phyloP scores from a whole-genome alignment of 2,797 vertebrate genomes.

The Tragelaphus eurycerus region DNA sequence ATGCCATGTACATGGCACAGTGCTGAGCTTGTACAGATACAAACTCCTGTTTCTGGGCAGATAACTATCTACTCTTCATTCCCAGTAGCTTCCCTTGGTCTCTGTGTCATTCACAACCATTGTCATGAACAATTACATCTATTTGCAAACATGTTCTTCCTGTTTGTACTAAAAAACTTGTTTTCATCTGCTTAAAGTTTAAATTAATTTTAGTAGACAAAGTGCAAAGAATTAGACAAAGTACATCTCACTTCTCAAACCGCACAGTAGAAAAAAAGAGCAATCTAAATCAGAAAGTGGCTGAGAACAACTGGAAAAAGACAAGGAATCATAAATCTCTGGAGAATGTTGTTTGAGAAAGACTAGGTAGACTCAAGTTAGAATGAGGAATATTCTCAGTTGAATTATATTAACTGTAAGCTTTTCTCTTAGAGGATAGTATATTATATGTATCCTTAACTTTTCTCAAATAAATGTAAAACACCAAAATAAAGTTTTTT shows the following conservation, averaged over 20 bases:
- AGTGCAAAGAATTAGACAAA: neutral
- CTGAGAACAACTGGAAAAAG: neutral
- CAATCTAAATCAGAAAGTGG: neutral
- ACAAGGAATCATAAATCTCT: neutral
- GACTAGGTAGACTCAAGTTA: neutral
- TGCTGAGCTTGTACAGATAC: neutral
- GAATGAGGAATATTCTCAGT: neutral
- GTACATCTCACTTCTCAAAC: neutral
- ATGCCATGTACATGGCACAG: neutral
- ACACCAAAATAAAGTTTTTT: neutral
- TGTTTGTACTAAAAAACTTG: neutral
- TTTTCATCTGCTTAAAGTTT: neutral
- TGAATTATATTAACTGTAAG: neutral
- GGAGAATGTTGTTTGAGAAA: neutral
- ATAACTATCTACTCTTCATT: neutral
- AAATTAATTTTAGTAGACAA: neutral
- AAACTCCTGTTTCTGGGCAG: neutral
- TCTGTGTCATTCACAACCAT: neutral
- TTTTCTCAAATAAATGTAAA: neutral
- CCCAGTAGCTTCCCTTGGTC: neutral
- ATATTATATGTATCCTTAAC: neutral
- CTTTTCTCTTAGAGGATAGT: neutral
- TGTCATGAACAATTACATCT: neutral
- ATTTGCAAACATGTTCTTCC: neutral
- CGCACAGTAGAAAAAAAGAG: neutral